These are phyloP conservation scores for Spizaetus ornatus DNA, from an alignment of 2,113 vertebrate species.

Conservation along the genomic window DNA sequence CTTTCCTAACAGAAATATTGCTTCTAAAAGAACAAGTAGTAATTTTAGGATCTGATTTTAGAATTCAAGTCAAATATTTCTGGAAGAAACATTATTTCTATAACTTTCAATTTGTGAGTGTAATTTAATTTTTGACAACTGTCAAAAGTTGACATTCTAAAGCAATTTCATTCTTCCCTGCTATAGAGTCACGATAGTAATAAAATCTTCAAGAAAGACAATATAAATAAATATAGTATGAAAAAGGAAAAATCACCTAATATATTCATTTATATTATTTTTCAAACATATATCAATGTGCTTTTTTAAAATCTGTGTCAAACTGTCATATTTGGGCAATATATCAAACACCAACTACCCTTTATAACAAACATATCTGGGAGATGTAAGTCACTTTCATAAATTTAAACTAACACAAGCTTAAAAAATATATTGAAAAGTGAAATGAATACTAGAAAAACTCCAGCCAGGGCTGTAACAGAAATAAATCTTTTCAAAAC, in stretches of 20 bases:
- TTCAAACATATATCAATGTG: not conserved
- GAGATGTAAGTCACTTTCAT: not conserved
- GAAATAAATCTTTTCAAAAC: not conserved
- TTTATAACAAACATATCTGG: not conserved
- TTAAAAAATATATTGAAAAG: not conserved
- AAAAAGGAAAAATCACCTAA: not conserved
- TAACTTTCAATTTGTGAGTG: not conserved
- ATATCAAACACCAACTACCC: not conserved
- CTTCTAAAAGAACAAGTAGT: not conserved
- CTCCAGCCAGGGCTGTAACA: not conserved
- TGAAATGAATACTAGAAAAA: not conserved
- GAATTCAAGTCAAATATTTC: not conserved
- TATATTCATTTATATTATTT: not conserved
- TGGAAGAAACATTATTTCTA: not conserved
- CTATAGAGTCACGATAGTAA: not conserved
- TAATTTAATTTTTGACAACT: not conserved
- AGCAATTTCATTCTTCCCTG: not conserved
- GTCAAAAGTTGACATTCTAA: not conserved
- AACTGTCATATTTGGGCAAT: not conserved
- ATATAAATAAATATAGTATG: not conserved
- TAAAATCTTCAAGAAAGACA: not conserved
- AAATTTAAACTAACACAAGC: not conserved
- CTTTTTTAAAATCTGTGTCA: not conserved
- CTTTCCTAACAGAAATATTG: not conserved
- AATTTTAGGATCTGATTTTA: not conserved